phyloP scores from a whole-genome alignment of 2,113 vertebrate species.

The Isurus oxyrinchus region DNA sequence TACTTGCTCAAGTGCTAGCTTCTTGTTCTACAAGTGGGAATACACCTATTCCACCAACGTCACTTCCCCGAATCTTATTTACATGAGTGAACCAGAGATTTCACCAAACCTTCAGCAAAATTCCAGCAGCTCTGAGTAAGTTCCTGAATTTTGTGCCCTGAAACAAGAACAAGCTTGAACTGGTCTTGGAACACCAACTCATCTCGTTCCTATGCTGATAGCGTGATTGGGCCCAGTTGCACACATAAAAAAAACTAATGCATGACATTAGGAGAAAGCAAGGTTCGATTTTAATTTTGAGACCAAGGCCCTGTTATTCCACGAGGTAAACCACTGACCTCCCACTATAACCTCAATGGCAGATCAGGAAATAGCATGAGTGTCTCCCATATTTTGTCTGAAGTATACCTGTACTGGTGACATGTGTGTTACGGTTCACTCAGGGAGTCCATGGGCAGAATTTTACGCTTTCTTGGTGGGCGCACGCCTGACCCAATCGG shows the following conservation, averaged over 20 bases:
- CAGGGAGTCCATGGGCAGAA: too few species aligned
- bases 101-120: neutral
- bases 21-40: neutral
- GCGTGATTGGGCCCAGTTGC: neutral
- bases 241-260: neutral
- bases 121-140: neutral
- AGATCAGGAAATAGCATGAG: neutral
- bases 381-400: neutral
- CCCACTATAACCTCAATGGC: neutral
- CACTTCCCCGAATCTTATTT: neutral
- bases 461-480: too few species aligned
- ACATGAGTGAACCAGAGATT: neutral
- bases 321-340: neutral
- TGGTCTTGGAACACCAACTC: neutral
- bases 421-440: neutral
- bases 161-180: neutral
- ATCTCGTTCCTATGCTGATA: neutral
- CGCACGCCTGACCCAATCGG: too few species aligned
- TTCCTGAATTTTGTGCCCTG: neutral
- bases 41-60: neutral
- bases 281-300: neutral
- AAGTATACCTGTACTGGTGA: neutral
- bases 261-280: neutral
- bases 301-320: neutral
- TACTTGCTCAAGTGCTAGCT: neutral